Conservation (phyloP, 1,140 invertebrate species). For the Listronotus oregonensis region DNA sequence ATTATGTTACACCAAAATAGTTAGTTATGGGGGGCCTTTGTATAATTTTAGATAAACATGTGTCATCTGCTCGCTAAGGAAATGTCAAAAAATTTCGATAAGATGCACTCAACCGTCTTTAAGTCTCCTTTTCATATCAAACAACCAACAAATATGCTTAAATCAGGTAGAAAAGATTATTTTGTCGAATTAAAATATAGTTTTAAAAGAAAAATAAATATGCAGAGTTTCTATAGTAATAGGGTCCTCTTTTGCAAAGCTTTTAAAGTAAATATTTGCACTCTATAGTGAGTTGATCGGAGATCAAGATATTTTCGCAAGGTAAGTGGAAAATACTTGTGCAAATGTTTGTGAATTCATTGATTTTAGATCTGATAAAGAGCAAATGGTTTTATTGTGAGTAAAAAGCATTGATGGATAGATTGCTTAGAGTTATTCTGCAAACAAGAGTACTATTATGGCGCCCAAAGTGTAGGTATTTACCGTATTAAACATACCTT, state of each 20-base stretch:
- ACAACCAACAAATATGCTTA: slow-evolving; percentile 17
- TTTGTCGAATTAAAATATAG: slow-evolving; percentile 3
- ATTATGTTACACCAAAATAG: slow-evolving; percentile 39
- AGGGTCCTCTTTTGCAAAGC: neutral
- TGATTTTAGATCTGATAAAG: slow-evolving; percentile 25
- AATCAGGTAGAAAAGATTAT: slow-evolving; percentile 32
- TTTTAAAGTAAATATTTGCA: slow-evolving; percentile 17
- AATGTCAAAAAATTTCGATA: slow-evolving; percentile 41
- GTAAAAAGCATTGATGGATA: slow-evolving; percentile 16
- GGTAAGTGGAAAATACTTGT: slow-evolving; percentile 30
- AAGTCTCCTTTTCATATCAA: slow-evolving; percentile 29
- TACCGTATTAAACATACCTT: slow-evolving; percentile 8
- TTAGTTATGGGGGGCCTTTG: slow-evolving; percentile 35
- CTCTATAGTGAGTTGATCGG: neutral
- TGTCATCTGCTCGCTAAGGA: slow-evolving; percentile 36
- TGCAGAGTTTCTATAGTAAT: neutral
- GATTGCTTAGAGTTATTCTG: slow-evolving; percentile 18
- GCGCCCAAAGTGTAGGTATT: slow-evolving; percentile 14
- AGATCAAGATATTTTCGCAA: slow-evolving; percentile 23
- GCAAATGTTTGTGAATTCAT: slow-evolving; percentile 37
- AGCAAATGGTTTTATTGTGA: slow-evolving; percentile 22
- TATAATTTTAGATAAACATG: slow-evolving; percentile 37
- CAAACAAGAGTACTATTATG: slow-evolving; percentile 10
- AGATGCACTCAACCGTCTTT: slow-evolving; percentile 37
- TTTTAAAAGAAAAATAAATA: slow-evolving; percentile 12